A percentile compares a stretch with the other conserved stretches of the same genome.
These are phyloP conservation scores for Ceriagrion tenellum DNA, from an alignment of 2,888 invertebrate genomes.

Conservation along the genomic window DNA sequence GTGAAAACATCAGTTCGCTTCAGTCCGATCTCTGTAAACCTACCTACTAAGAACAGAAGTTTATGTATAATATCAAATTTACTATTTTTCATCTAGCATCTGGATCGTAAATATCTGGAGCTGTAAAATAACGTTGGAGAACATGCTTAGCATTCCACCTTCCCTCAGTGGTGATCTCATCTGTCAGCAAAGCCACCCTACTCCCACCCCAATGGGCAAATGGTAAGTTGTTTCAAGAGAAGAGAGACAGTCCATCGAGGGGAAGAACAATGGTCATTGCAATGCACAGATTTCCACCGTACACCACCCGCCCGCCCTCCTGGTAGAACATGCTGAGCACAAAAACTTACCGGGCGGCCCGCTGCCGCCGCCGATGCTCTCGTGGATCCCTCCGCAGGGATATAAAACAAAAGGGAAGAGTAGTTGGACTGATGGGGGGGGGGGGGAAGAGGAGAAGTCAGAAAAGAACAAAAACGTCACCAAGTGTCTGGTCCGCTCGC, in stretches of 20 bases:
- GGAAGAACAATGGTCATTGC: conserved; percentile 54
- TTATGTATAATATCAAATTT: no score
- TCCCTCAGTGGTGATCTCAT: not conserved
- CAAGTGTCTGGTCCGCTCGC: not conserved
- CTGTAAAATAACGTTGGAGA: no score
- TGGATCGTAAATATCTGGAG: no score
- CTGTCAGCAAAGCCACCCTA: not conserved
- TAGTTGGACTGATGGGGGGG: not conserved
- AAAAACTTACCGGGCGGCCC: not conserved
- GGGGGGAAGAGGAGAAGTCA: not conserved
- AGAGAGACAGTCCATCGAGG: not conserved
- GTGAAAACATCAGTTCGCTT: no score
- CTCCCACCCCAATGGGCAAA: not conserved
- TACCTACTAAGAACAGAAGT: no score
- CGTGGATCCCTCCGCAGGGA: not conserved
- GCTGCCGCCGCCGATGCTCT: not conserved
- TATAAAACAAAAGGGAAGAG: not conserved
- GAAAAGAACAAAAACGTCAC: not conserved
- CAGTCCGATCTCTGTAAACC: no score
- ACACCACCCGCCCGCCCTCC: not conserved
- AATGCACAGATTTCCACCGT: not conserved
- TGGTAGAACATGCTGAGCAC: not conserved
- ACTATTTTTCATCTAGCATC: no score
- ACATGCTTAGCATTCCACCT: no score
- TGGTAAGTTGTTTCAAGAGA: not conserved